Conservation (phyloP, 2,888 invertebrate species). For the Digitonthophagus gazella region DNA sequence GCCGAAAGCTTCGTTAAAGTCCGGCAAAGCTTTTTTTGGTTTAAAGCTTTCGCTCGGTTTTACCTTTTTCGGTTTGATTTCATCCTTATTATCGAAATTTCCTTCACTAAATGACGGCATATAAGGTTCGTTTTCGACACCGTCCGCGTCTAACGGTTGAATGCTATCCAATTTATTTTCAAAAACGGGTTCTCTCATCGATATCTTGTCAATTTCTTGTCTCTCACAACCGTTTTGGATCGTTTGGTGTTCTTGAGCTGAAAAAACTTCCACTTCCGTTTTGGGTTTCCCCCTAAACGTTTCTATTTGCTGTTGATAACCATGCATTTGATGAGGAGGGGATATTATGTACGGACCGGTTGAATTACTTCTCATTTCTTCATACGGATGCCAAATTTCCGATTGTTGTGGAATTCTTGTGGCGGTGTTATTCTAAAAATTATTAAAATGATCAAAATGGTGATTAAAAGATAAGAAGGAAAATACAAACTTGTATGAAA, state of each 20-base stretch:
- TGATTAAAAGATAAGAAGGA: background rate
- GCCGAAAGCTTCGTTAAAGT: slow-evolving; percentile 83
- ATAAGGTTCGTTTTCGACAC: slow-evolving; percentile 19
- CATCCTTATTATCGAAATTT: slow-evolving; percentile 34
- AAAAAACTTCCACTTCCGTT: slow-evolving; percentile 21
- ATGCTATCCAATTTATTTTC: slow-evolving; percentile 28
- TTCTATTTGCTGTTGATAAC: slow-evolving; percentile 10
- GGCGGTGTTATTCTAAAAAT: slow-evolving; percentile 39
- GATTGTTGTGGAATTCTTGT: slow-evolving; percentile 45
- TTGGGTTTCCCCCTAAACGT: slow-evolving; percentile 2
- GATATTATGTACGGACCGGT: slow-evolving; percentile 26
- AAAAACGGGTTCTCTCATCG: slow-evolving; percentile 27
- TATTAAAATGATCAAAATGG: background rate
- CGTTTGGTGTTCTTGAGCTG: slow-evolving; percentile 24
- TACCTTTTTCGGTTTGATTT: slow-evolving; percentile 42
- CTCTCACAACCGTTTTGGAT: slow-evolving; percentile 14
- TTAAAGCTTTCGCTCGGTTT: slow-evolving; percentile 15
- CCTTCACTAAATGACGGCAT: slow-evolving; percentile 20
- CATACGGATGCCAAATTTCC: slow-evolving; percentile 46
- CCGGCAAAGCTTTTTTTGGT: slow-evolving; percentile 61
- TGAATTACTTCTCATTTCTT: slow-evolving; percentile 26
- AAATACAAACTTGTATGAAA: slow-evolving; percentile 40
- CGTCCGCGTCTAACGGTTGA: slow-evolving; percentile 21
- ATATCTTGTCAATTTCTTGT: slow-evolving; percentile 28
- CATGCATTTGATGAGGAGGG: slow-evolving; percentile 19